Base-by-base conservation (phyloP, 2,888 invertebrate species). In the Busseola fusca region DNA sequence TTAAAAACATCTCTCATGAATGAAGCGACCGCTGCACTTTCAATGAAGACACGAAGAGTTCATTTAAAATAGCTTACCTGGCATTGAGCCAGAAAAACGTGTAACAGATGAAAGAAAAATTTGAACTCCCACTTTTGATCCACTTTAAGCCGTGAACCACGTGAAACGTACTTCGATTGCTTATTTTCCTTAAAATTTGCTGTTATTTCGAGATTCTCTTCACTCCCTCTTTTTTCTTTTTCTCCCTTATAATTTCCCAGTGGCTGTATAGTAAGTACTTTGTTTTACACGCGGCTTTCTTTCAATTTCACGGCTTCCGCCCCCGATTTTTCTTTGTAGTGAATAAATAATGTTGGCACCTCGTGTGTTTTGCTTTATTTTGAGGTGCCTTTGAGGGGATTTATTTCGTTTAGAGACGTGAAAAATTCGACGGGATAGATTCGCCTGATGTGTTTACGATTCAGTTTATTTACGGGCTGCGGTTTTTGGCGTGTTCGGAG, bases 281-380 rank as follows among this genome's bases (percentile, higher is more conserved):
- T 89, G 88, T 83, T 89, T 87, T 87, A 83, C 82, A 79, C 84
- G 82, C 80, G 83, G 86, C 84, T 92, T 92, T 91, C 90, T 93
- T 94, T 94, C 94, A 93, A 94, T 95, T 94, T 94, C 92, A 94
- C 93, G 94, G 82, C 81, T 84, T 88, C 78, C 88, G 86, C 86
- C 88, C 87, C 87, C 87, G 85, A 84, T 88, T 91, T 91, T 87
- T 90, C 89, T 91, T 91, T 89, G 89, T 90, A 82, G 87, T 94
- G 95, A 94, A 95, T 95, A 94, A 94, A 93, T 94, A 89, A 95
- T 93, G 89, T 89, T 90, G 89, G 81, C 94, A 94, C 93, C 91
- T 93, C 90, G 90, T 89, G 88, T 85, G 84, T 83, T 87, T 85
- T 89, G 88, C 58, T 92, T 92, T 92, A 88, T 87, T 89, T 87